Evolutionary conservation across 2,797 vertebrate species (phyloP).

Genomic region (Danio jaintianensis): DNA sequence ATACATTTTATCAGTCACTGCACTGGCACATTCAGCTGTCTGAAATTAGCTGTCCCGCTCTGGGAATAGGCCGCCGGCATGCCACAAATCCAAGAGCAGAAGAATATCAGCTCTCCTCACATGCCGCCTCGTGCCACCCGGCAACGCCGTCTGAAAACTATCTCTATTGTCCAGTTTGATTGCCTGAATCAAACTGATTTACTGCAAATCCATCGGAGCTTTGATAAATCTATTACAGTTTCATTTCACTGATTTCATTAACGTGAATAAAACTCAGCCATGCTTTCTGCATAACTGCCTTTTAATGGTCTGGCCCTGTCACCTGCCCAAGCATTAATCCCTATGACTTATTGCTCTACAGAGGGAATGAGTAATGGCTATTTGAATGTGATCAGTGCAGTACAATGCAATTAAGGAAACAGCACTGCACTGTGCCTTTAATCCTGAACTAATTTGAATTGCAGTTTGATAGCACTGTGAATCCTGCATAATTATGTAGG

Average conservation of each 20-base stretch:
- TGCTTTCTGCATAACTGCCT: constrained; percentile 99
- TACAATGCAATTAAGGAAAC: constrained; percentile 99
- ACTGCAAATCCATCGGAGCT: constrained; percentile 99
- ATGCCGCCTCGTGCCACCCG: constrained; percentile 92
- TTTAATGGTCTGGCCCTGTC: constrained; percentile 99
- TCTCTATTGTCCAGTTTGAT: constrained; percentile 99
- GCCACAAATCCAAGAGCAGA: constrained; percentile 89
- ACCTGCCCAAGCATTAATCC: constrained; percentile 99
- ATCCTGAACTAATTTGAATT: constrained; percentile 99
- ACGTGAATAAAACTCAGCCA: constrained; percentile 99
- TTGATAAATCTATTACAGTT: constrained; percentile 99
- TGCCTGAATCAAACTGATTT: constrained; percentile 99
- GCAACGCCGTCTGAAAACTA: constrained; percentile 94
- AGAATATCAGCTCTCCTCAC: constrained; percentile 97
- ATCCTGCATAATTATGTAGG: constrained; percentile 99
- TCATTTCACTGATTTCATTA: constrained; percentile 99
- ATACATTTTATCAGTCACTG: constrained; percentile 93
- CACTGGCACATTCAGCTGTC: constrained; percentile 91
- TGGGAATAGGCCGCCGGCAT: constrained; percentile 89
- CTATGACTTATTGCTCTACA: constrained; percentile 99
- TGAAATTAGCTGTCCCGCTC: constrained; percentile 87
- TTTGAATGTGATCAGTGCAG: constrained; percentile 99
- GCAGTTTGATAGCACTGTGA: constrained; percentile 99
- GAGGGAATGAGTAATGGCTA: constrained; percentile 99
- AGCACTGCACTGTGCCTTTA: constrained; percentile 99